Base-by-base conservation (phyloP, 2,888 invertebrate species). In the Reticulitermes lucifugus region DNA sequence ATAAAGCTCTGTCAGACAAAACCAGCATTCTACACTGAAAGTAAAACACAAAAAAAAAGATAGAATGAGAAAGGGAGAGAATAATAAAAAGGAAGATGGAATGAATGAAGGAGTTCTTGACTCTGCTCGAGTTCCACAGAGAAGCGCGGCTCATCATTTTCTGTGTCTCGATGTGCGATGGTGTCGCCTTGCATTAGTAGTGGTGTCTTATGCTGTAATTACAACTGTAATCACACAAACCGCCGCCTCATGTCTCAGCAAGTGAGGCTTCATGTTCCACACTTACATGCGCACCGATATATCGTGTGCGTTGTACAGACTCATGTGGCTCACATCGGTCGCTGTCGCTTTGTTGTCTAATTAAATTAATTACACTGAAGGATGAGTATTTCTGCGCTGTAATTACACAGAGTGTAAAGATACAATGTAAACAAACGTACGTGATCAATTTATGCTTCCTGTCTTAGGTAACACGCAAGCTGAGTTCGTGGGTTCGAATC, bases 1-100 rank as follows among this genome's bases (percentile, higher is more conserved):
- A 65, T 65, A 65, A 65, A 65, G n/a, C 65, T 60, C 65, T 65
- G 65, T 65, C 65, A 65, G 25, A 65, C 65, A 65, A n/a, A 65
- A 65, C 65, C 55, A n/a, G 25, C 25, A n/a, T 25, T 25, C 25
- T 10, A 1, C 65, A 25, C 65, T 25, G 46, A 46, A 12, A 12
- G 10, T 46, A 46, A 9, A 46, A 9, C 12, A 9, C 9, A 46
- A 46, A 46, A 46, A 46, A 65, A 65, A 25, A 65, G 7, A 65
- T 65, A 10, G 65, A 65, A 25, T 65, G 65, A 65, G 25, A 35
- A 60, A 60, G 9, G 60, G 60, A 22, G 60, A 10, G 65, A 65
- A 2, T n/a, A n/a, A 65, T 65, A 25, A 65, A 65, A 25, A 65
- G 9, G n/a, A 25, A 65, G 65, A 65, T 25, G 65, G 4, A n/a